Evolutionary conservation across 1,140 invertebrate genomes (phyloP).

Genomic region (Plectus sambesii): DNA sequence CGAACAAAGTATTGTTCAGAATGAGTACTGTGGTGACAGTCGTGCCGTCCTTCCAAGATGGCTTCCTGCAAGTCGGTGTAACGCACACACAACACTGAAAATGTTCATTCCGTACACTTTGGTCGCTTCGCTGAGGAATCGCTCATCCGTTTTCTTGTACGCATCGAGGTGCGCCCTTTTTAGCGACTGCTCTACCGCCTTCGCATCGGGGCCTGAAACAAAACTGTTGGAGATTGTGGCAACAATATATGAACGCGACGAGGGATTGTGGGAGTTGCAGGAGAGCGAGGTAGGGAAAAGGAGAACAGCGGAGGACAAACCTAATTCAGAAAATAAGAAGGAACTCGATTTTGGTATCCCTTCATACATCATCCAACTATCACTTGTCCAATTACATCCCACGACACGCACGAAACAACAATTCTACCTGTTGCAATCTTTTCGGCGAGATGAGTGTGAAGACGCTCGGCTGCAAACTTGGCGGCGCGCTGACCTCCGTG

Average conservation of each 20-base stretch:
- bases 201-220: too few species aligned
- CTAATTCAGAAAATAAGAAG: conserved; percentile 14
- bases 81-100: conserved; percentile 8
- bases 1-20: conserved; percentile 49
- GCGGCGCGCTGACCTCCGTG: conserved; percentile 50
- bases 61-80: conserved; percentile 43
- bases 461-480: conserved; percentile 48
- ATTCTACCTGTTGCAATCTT: conserved; percentile 49
- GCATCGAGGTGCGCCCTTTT: conserved; percentile 49
- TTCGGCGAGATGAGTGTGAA: conserved; percentile 47
- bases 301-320: conserved; percentile 13
- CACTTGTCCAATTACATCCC: conserved; percentile 25
- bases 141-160: conserved; percentile 51
- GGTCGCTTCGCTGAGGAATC: conserved; percentile 49
- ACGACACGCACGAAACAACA: too few species aligned
- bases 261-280: too few species aligned
- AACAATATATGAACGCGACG: conserved; percentile 9
- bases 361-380: conserved; percentile 29
- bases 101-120: conserved; percentile 40
- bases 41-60: conserved; percentile 52
- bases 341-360: conserved; percentile 16
- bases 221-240: conserved; percentile 10
- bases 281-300: too few species aligned
- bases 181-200: conserved; percentile 49
- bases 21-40: conserved; percentile 49